Conservation (phyloP, 2,113 vertebrate genomes). For the Larimichthys polyactis region DNA sequence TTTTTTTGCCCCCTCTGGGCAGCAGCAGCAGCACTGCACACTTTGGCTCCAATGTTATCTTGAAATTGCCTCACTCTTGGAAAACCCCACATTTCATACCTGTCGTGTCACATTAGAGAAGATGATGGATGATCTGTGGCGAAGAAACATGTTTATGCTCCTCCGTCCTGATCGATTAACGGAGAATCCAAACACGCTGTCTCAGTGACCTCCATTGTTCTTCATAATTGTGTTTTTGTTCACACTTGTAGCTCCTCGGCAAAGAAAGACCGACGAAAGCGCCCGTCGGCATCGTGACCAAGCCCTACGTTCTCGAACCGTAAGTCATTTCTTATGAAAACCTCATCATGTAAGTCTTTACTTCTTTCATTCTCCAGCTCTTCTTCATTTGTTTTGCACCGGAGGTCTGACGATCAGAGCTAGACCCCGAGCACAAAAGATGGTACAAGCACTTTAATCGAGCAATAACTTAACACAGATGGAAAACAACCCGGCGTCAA, state of each 20-base stretch:
- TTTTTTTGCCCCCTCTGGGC: neutral
- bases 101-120: neutral
- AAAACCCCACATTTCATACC: neutral
- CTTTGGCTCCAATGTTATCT: neutral
- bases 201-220: neutral
- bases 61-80: neutral
- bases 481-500: no score
- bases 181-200: neutral
- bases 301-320: constrained; percentile 82
- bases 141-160: neutral
- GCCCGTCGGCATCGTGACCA: constrained; percentile 47
- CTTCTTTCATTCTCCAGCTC: neutral
- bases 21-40: neutral
- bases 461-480: no score
- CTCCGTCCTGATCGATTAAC: neutral
- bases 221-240: constrained; percentile 9
- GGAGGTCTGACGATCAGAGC: no score
- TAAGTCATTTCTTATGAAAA: constrained; percentile 51
- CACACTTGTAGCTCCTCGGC: constrained; percentile 40
- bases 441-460: no score
- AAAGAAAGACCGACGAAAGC: neutral
- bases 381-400: neutral
- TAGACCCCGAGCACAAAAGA: no score
- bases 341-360: no score
- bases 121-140: neutral